A percentile compares a stretch with the other conserved stretches of the same genome.
Conservation (phyloP, 2,888 invertebrate genomes). For the Drosophila vallismaia region DNA sequence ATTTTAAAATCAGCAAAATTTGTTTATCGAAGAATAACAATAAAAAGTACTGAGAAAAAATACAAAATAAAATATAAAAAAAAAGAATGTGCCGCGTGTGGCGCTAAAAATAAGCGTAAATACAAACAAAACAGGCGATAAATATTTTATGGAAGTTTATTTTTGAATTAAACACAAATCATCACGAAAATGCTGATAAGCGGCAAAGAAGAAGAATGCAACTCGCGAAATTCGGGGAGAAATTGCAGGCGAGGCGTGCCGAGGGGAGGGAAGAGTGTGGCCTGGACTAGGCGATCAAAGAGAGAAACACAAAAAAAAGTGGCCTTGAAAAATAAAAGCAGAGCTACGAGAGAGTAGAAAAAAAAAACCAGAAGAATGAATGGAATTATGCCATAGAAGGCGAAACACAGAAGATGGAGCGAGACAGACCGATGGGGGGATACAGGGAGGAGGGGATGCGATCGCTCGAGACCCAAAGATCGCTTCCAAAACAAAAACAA, state of each 20-base stretch:
- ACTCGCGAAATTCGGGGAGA: conserved; percentile 3
- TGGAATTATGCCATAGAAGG: conserved; percentile 45
- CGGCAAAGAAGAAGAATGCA: conserved; percentile 8
- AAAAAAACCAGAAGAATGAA: conserved; percentile 30
- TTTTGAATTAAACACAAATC: conserved; percentile 36
- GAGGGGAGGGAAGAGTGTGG: conserved; percentile 10
- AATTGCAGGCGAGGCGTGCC: conserved; percentile 8
- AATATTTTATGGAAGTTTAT: conserved; percentile 39
- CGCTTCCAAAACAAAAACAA: conserved; percentile 30
- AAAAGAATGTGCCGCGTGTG: conserved; percentile 53
- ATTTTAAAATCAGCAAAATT: conserved; percentile 36
- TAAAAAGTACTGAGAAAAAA: conserved; percentile 18
- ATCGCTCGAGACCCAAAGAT: conserved; percentile 24
- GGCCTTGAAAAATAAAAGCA: conserved; percentile 67
- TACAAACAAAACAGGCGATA: conserved; percentile 36
- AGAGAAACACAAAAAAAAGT: conserved; percentile 40
- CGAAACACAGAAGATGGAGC: conserved; percentile 37
- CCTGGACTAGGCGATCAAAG: conserved; percentile 17
- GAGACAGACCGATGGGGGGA: conserved; percentile 28
- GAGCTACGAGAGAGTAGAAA: conserved; percentile 8
- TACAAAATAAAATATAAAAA: conserved; percentile 29
- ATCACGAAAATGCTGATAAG: conserved; percentile 39
- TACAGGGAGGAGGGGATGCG: conserved; percentile 33
- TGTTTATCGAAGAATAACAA: conserved; percentile 53
- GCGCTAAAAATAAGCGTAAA: conserved; percentile 61